Evolutionary conservation across 1,140 invertebrate species (phyloP).

Genomic region (Drosophila murphyi): DNA sequence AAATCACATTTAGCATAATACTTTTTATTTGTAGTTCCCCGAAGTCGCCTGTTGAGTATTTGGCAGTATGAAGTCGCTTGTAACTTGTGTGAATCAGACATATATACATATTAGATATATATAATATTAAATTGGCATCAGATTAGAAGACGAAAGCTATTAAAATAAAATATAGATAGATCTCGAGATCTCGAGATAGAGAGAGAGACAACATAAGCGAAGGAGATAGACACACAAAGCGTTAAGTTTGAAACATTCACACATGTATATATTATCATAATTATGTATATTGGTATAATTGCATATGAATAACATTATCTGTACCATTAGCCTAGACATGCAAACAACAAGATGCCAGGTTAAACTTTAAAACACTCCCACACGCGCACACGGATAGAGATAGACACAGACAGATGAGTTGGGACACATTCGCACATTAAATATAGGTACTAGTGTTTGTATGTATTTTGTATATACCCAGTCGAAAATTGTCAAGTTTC

Average conservation of each 20-base stretch:
- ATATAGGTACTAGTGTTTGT: constrained; percentile 33
- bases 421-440: constrained; percentile 16
- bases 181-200: background rate
- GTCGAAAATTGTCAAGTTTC: background rate
- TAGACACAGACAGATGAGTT: constrained; percentile 10
- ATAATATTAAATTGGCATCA: constrained; percentile 8
- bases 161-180: constrained; percentile 18
- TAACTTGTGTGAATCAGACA: constrained; percentile 2
- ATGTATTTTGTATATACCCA: constrained; percentile 18
- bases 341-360: constrained; percentile 23
- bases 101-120: constrained; percentile 6
- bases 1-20: constrained; percentile 30
- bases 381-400: background rate
- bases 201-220: constrained; percentile 9
- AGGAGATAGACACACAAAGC: constrained; percentile 17
- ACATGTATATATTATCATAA: constrained; percentile 41
- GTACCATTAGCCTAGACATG: constrained; percentile 36
- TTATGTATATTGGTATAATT: constrained; percentile 54
- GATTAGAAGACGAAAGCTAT: constrained; percentile 34
- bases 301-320: constrained; percentile 38
- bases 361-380: constrained; percentile 15
- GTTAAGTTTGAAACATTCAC: constrained; percentile 11
- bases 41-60: constrained; percentile 35
- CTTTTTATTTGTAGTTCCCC: constrained; percentile 28
- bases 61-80: constrained; percentile 25